These are phyloP conservation scores for Sebastes glaucus DNA, from an alignment of 2,797 vertebrate species.

Conservation along the genomic window DNA sequence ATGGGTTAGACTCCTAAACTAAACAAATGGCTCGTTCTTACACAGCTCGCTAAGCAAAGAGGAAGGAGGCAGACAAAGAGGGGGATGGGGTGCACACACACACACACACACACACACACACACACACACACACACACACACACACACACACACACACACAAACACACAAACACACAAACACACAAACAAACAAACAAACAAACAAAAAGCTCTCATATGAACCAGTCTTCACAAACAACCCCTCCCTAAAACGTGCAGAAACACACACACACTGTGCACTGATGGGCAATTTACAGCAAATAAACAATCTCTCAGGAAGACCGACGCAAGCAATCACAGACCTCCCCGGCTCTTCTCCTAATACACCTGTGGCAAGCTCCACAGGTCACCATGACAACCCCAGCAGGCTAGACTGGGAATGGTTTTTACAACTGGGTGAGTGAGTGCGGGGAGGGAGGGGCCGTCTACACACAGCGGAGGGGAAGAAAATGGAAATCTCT, in stretches of 20 bases:
- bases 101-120: slow-evolving; percentile 3
- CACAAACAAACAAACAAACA: too few species aligned
- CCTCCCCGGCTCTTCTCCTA: slow-evolving; percentile 15
- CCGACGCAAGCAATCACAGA: neutral
- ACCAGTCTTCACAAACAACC: slow-evolving; percentile 29
- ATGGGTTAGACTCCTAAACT: slow-evolving; percentile 5
- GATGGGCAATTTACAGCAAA: slow-evolving; percentile 14
- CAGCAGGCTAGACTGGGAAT: slow-evolving; percentile 52
- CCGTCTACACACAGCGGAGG: neutral
- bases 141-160: slow-evolving; percentile 4
- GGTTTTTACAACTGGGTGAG: slow-evolving; percentile 70
- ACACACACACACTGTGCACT: slow-evolving; percentile 18
- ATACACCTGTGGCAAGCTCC: slow-evolving; percentile 74
- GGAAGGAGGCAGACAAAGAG: slow-evolving; percentile 15
- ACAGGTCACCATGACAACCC: slow-evolving; percentile 75
- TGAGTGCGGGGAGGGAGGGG: neutral
- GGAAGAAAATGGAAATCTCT: neutral
- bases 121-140: slow-evolving; percentile 3
- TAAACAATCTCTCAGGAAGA: neutral
- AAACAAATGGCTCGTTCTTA: slow-evolving; percentile 41
- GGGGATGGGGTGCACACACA: neutral
- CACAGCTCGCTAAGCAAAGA: slow-evolving; percentile 6
- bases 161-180: slow-evolving; percentile 3
- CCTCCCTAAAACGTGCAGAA: neutral
- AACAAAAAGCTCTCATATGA: slow-evolving; percentile 44